Conservation (phyloP, 2,888 invertebrate species). For the Drosophila barbarae region DNA sequence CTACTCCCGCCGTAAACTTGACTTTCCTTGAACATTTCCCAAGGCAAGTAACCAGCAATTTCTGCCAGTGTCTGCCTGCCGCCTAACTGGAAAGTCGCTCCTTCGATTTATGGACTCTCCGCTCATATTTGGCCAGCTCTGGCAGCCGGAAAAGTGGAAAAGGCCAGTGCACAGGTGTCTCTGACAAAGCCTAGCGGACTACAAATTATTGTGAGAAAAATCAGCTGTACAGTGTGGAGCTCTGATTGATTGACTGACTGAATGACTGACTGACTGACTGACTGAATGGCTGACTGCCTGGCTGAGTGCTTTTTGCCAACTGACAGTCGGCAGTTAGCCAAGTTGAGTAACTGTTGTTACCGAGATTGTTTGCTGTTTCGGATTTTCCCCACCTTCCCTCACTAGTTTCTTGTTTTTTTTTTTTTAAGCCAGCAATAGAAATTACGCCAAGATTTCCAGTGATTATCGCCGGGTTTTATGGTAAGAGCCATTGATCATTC, state of each 20-base stretch:
- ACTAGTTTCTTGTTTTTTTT: neutral
- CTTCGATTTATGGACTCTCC: slow-evolving; percentile 63
- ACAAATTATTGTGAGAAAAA: slow-evolving; percentile 75
- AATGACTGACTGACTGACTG: slow-evolving; percentile 16
- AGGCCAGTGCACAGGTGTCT: slow-evolving; percentile 65
- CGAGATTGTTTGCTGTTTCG: slow-evolving; percentile 34
- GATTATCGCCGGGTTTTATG: slow-evolving; percentile 37
- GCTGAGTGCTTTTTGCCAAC: slow-evolving; percentile 38
- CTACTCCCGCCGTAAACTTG: too few species aligned
- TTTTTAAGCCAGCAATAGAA: slow-evolving; percentile 10
- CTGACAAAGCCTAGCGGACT: slow-evolving; percentile 57
- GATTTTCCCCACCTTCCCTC: too few species aligned
- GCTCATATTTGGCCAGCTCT: slow-evolving; percentile 62
- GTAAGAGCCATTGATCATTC: slow-evolving; percentile 30
- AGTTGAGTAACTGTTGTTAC: slow-evolving; percentile 46
- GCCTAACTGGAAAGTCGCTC: slow-evolving; percentile 65
- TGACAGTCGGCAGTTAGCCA: slow-evolving; percentile 44
- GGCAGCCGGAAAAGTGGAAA: slow-evolving; percentile 31
- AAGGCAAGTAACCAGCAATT: neutral
- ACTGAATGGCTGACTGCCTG: slow-evolving; percentile 11
- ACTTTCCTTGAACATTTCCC: neutral
- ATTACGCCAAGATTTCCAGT: slow-evolving; percentile 31
- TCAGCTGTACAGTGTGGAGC: slow-evolving; percentile 52
- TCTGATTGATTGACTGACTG: slow-evolving; percentile 40
- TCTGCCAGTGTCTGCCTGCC: neutral